Conservation (phyloP, 2,888 invertebrate species). For the Frankliniella intonsa region DNA sequence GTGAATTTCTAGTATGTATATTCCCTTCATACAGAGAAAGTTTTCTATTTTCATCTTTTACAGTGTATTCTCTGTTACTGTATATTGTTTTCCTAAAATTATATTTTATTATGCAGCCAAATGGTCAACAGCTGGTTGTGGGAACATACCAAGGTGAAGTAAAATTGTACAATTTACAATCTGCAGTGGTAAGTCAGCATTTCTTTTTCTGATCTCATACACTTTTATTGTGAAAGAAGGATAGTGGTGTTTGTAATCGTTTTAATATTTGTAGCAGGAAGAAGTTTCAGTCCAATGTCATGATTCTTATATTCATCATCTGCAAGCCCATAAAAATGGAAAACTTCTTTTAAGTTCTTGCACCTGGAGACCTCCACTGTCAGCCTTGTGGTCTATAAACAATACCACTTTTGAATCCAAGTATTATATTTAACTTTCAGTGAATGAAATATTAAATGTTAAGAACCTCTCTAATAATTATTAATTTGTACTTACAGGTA, state of each 20-base stretch:
- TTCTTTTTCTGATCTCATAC: slow-evolving; percentile 22
- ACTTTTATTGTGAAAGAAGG: slow-evolving; percentile 14
- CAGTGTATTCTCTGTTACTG: neutral
- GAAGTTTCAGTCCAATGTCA: slow-evolving; percentile 77
- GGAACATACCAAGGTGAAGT: slow-evolving; percentile 91
- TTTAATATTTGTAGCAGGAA: slow-evolving; percentile 50
- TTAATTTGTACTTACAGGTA: slow-evolving; percentile 50
- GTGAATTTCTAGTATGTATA: slow-evolving; percentile 54
- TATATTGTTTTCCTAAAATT: slow-evolving; percentile 29
- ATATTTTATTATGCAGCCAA: slow-evolving; percentile 47
- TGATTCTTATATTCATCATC: slow-evolving; percentile 77
- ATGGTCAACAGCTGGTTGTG: slow-evolving; percentile 65
- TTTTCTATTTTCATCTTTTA: neutral
- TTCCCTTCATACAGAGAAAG: neutral
- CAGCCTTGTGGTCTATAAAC: slow-evolving; percentile 72
- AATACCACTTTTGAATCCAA: slow-evolving; percentile 55
- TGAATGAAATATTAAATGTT: neutral
- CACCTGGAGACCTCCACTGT: slow-evolving; percentile 77
- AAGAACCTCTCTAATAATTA: neutral
- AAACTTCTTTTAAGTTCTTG: slow-evolving; percentile 78
- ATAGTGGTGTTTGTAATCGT: neutral
- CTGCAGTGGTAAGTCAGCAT: slow-evolving; percentile 54
- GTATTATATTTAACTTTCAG: slow-evolving; percentile 43
- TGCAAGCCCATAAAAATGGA: slow-evolving; percentile 70
- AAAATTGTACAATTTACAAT: slow-evolving; percentile 78